Percentiles rank a stretch among this genome's conserved stretches.
phyloP scores from a whole-genome alignment of 2,797 vertebrate genomes.

The Melanotaenia pygmaea region DNA sequence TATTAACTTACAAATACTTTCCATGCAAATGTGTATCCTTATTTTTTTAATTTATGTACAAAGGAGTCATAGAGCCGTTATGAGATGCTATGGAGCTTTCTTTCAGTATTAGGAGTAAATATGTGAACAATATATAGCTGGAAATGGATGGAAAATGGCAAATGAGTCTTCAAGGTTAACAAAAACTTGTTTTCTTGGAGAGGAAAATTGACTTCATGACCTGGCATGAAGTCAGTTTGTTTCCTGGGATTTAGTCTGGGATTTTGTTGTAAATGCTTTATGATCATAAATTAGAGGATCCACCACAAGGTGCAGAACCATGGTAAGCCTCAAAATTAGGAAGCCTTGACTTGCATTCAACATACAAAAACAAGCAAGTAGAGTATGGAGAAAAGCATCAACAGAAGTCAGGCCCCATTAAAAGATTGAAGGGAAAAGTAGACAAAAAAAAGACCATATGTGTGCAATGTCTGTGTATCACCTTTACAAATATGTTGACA shows the following conservation, averaged over 20 bases:
- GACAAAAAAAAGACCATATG: background rate
- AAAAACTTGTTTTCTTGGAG: background rate
- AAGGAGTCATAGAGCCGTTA: too few relatives aligned
- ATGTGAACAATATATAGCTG: too few relatives aligned
- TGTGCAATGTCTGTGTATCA: background rate
- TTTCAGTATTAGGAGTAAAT: background rate
- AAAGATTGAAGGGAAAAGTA: background rate
- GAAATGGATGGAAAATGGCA: too few relatives aligned
- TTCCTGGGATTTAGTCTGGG: background rate
- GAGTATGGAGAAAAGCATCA: background rate
- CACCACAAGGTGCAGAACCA: background rate
- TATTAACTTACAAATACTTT: background rate
- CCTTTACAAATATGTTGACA: slow-evolving; percentile 2
- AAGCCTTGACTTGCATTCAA: background rate
- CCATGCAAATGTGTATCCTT: background rate
- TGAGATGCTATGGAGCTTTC: background rate
- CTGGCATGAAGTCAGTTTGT: background rate
- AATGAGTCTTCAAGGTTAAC: background rate
- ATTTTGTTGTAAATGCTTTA: background rate
- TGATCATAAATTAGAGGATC: slow-evolving; percentile 7
- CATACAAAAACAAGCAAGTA: background rate
- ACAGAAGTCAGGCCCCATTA: background rate
- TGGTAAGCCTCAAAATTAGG: background rate
- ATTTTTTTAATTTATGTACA: background rate
- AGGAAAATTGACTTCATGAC: background rate